Evolutionary conservation across 2,797 vertebrate genomes (phyloP).

Genomic region (Emys orbicularis): DNA sequence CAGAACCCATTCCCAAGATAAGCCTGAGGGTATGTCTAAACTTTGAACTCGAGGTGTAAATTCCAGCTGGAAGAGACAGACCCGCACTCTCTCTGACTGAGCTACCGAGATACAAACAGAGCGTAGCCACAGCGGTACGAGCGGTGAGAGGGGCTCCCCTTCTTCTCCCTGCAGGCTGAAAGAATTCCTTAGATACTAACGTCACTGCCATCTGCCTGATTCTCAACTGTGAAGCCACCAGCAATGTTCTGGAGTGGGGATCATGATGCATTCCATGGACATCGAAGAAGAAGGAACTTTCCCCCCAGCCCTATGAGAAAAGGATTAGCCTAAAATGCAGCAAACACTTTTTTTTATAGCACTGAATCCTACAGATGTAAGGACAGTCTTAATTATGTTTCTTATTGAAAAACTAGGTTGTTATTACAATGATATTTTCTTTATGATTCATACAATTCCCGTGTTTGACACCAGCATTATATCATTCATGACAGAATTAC

Average conservation of each 20-base stretch:
- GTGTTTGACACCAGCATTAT: not conserved
- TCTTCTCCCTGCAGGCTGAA: not conserved
- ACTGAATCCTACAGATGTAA: not conserved
- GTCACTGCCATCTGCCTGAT: not conserved
- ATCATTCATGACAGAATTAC: not conserved
- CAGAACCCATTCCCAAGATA: not conserved
- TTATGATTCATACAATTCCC: not conserved
- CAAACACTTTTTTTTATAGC: not conserved
- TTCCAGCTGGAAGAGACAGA: too few relatives aligned
- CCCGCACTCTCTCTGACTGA: too few relatives aligned
- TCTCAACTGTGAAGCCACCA: not conserved
- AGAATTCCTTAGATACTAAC: not conserved
- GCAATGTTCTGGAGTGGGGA: not conserved
- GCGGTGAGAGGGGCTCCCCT: not conserved
- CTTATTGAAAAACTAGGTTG: not conserved
- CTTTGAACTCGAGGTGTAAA: too few relatives aligned
- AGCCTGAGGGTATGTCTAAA: not conserved
- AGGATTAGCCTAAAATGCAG: not conserved
- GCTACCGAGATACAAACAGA: too few relatives aligned
- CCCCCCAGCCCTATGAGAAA: not conserved
- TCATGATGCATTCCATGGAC: not conserved
- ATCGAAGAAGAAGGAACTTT: not conserved
- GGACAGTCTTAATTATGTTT: not conserved
- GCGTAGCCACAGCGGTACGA: too few relatives aligned
- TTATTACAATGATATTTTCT: not conserved